Base-by-base conservation (phyloP, 2,888 invertebrate species). In the Caenorhabditis auriculariae region DNA sequence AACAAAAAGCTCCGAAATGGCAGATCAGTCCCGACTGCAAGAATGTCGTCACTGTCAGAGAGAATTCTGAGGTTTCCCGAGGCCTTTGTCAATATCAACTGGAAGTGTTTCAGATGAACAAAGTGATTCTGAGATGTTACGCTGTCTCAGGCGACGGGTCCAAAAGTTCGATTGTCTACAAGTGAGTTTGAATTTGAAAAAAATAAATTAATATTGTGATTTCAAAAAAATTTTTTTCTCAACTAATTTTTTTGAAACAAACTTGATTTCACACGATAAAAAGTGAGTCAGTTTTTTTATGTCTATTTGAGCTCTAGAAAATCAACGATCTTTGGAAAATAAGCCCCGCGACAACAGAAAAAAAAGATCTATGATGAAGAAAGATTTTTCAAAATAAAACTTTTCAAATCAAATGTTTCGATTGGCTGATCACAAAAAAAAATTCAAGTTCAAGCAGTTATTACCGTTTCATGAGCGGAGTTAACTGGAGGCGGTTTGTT, bases 1-100 rank as follows among this genome's bases (percentile, higher is more conserved):
- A 68, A 37, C 75, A 77, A 53, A 60, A 61, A 15, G 75, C 76
- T 5, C 80, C 80, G 3, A 65, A 71, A 48, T 80, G 80, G 80
- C 70, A 75, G 45, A 60, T 55, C 15, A 61, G 57, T 38, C 55
- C 63, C 0, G 63, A 70, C 3, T 80, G 80, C 52, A 61, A 57
- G 21, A 54, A 63, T 28, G 46, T 66, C 12, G 55, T 72, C 4
- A 57, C 56, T 3, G 64, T 78, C 9, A 66, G 59, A 15, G 80
- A 79, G 52, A 72, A 77, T 48, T 59, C 71, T 5, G 74, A 61
- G 19, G 65, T 69, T 12, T 23, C 27, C 9, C 17, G 41, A 23
- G 27, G 9, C 7, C 7, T 9, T 45, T 9, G 12, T 45, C 9
- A 15, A 24, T 15, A 9, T 26, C 9, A 45, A 23, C 9, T 9